Percentiles rank a stretch among this genome's conserved stretches.
Evolutionary conservation across 2,113 vertebrate species (phyloP).

Genomic region (Pterocles burchelli): DNA sequence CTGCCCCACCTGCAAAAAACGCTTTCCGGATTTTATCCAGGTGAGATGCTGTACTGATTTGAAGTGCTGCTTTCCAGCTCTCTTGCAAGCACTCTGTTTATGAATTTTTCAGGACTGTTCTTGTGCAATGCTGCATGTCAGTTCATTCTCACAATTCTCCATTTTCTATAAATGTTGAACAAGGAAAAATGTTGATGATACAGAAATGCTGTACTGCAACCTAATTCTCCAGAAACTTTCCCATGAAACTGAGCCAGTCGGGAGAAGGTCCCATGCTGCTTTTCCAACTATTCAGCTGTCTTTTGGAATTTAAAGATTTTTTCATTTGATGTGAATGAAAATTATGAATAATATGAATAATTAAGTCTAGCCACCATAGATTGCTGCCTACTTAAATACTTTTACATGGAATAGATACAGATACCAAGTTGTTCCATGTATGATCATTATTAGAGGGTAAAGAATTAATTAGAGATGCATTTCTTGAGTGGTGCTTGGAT

Average conservation of each 20-base stretch:
- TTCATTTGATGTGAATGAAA: neutral
- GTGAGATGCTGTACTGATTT: constrained; percentile 62
- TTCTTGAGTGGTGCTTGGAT: neutral
- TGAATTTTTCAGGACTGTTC: neutral
- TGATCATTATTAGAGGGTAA: neutral
- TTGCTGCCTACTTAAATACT: neutral
- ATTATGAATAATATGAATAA: neutral
- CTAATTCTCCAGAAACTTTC: neutral
- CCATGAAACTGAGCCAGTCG: neutral
- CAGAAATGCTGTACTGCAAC: neutral
- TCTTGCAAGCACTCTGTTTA: neutral
- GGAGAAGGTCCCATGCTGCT: neutral
- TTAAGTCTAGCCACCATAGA: neutral
- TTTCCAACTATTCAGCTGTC: neutral
- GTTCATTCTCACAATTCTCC: neutral
- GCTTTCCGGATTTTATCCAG: constrained; percentile 96
- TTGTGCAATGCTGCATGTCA: neutral
- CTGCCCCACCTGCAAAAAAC: constrained; percentile 96
- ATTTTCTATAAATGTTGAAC: neutral
- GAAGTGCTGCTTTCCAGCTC: neutral
- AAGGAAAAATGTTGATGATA: neutral
- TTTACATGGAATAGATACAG: neutral
- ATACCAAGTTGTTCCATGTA: neutral
- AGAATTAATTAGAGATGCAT: neutral
- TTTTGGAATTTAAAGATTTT: neutral